These are phyloP conservation scores for Hoplostethus mediterraneus DNA, from an alignment of 2,797 vertebrate genomes.

Conservation along the genomic window DNA sequence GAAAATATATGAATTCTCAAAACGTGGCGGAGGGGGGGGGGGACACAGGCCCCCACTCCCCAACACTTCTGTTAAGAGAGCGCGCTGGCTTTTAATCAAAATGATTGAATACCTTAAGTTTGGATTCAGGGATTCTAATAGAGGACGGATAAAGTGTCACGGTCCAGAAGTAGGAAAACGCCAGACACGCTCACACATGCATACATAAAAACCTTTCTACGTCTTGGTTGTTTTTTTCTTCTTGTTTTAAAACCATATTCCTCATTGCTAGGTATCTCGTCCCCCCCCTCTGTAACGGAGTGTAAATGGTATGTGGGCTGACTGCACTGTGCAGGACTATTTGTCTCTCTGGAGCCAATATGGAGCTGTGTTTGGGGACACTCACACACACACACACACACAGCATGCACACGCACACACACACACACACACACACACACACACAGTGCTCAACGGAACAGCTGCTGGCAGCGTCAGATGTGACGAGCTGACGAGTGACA, in stretches of 20 bases:
- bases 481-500: slow-evolving; percentile 90
- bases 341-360: slow-evolving; percentile 89
- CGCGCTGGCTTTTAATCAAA: slow-evolving; percentile 99
- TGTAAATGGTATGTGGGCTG: slow-evolving; percentile 79
- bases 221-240: slow-evolving; percentile 6
- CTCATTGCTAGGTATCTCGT: slow-evolving; percentile 69
- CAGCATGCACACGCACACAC: slow-evolving; percentile 26
- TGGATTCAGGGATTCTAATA: slow-evolving; percentile 93
- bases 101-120: slow-evolving; percentile 99
- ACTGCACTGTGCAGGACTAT: slow-evolving; percentile 73
- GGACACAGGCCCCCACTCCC: slow-evolving; percentile 91
- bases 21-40: slow-evolving; percentile 88
- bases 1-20: slow-evolving; percentile 99
- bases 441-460: slow-evolving; percentile 84
- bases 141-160: slow-evolving; percentile 83
- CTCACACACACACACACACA: slow-evolving; percentile 34
- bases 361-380: slow-evolving; percentile 87
- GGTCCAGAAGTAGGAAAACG: slow-evolving; percentile 77
- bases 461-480: slow-evolving; percentile 90
- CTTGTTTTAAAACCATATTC: slow-evolving; percentile 60
- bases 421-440: slow-evolving; percentile 65
- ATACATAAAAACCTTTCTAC: slow-evolving; percentile 75
- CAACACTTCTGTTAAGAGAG: slow-evolving; percentile 97
- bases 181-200: slow-evolving; percentile 79
- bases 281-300: slow-evolving; percentile 45